Evolutionary conservation across 2,888 invertebrate genomes (phyloP).

Genomic region (Tetanocera ferruginea): DNA sequence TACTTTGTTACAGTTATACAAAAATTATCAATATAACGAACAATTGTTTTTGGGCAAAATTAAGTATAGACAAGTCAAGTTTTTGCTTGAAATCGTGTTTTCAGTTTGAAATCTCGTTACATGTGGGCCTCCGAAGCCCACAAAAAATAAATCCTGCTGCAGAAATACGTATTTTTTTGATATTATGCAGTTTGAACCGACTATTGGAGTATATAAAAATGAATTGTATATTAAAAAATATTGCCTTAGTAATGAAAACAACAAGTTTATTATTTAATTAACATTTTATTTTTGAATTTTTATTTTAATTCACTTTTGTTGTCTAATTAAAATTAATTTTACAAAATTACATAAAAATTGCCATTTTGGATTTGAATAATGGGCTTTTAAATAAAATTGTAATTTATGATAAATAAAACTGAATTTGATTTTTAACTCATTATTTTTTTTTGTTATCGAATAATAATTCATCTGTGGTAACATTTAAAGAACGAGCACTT

Average conservation of each 20-base stretch:
- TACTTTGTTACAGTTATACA: too few species aligned
- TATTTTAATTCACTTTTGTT: constrained; percentile 25
- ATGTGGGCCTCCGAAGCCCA: too few species aligned
- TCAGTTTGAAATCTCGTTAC: too few species aligned
- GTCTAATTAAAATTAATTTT: constrained; percentile 52
- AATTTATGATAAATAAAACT: neutral
- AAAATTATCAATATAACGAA: too few species aligned
- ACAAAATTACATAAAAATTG: constrained; percentile 54
- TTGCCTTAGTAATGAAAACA: neutral
- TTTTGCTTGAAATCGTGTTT: too few species aligned
- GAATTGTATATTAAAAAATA: too few species aligned
- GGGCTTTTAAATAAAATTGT: constrained; percentile 8
- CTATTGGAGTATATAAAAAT: too few species aligned
- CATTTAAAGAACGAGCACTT: constrained; percentile 1
- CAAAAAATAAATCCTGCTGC: too few species aligned
- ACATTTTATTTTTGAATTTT: constrained; percentile 35
- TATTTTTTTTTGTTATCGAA: constrained; percentile 12
- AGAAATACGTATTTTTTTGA: too few species aligned
- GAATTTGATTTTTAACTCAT: constrained; percentile 27
- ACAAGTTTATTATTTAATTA: constrained; percentile 14
- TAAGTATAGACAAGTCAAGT: too few species aligned
- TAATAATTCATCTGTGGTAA: constrained; percentile 12
- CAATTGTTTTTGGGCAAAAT: too few species aligned
- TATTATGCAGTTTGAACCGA: too few species aligned
- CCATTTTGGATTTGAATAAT: constrained; percentile 37